A percentile compares a stretch with the other conserved stretches of the same genome.
Evolutionary conservation across 2,888 invertebrate genomes (phyloP).

Genomic region (Odontocerum albicorne): DNA sequence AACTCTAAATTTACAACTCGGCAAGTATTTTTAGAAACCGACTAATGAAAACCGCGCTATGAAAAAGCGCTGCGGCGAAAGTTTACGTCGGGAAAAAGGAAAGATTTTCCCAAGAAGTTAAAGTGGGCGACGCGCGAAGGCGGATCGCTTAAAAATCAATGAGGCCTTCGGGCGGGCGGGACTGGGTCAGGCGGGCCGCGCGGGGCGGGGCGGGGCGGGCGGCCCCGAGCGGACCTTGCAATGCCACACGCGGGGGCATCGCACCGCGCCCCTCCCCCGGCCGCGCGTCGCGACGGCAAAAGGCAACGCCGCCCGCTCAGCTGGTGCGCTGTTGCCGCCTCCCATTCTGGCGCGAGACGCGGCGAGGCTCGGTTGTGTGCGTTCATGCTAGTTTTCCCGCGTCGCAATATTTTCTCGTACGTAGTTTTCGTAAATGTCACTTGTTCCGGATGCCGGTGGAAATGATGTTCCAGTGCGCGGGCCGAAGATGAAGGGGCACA

Average conservation of each 20-base stretch:
- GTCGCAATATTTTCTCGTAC: background rate
- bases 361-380: slow-evolving; percentile 28
- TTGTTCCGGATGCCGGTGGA: too few relatives aligned
- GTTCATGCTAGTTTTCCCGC: background rate
- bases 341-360: slow-evolving; percentile 35
- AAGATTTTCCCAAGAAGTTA: slow-evolving; percentile 38
- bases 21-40: background rate
- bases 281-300: slow-evolving; percentile 57
- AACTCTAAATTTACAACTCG: slow-evolving; percentile 2
- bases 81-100: slow-evolving; percentile 14
- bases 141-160: slow-evolving; percentile 36
- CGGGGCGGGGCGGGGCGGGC: slow-evolving; percentile 42
- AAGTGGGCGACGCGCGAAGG: slow-evolving; percentile 32
- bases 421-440: background rate
- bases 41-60: slow-evolving; percentile 3
- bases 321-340: slow-evolving; percentile 47
- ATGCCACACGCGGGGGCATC: slow-evolving; percentile 57
- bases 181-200: slow-evolving; percentile 43
- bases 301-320: slow-evolving; percentile 70
- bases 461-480: too few relatives aligned
- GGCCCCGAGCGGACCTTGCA: slow-evolving; percentile 56
- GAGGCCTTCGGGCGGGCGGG: slow-evolving; percentile 37
- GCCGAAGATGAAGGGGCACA: background rate
- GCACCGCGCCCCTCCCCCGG: slow-evolving; percentile 46
- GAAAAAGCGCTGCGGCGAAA: slow-evolving; percentile 18